Conservation (phyloP, 2,888 invertebrate species). For the Acrocyrtus sp. region DNA sequence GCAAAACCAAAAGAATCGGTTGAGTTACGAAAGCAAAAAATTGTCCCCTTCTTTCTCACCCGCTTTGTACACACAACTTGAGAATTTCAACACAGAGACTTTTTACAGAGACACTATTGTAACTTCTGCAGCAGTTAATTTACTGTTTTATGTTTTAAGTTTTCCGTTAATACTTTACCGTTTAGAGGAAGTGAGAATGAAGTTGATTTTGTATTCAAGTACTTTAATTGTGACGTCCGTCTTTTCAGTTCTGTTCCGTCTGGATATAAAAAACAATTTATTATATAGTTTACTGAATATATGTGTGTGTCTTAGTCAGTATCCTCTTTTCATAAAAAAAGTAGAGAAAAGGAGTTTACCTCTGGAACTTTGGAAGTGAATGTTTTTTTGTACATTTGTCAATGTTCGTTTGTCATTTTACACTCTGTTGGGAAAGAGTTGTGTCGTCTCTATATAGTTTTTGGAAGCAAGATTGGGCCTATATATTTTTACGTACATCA, state of each 20-base stretch:
- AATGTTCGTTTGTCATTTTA: constrained; percentile 25
- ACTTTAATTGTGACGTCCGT: not conserved
- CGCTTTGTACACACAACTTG: constrained; percentile 39
- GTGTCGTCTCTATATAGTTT: constrained; percentile 1
- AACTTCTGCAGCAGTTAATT: too few species aligned
- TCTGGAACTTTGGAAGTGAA: too few species aligned
- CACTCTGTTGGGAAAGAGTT: too few species aligned
- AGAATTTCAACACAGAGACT: constrained; percentile 40
- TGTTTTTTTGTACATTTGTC: constrained; percentile 31
- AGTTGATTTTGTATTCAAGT: too few species aligned
- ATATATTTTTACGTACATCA: constrained; percentile 27
- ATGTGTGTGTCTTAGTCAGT: constrained; percentile 34
- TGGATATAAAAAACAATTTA: too few species aligned
- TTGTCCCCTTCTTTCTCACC: constrained; percentile 19
- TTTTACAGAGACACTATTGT: constrained; percentile 47
- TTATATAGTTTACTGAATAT: too few species aligned
- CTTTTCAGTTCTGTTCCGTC: constrained; percentile 36
- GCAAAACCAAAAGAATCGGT: constrained; percentile 63
- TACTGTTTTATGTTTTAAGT: too few species aligned
- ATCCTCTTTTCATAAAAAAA: too few species aligned
- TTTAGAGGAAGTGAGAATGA: too few species aligned
- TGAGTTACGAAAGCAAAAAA: constrained; percentile 51
- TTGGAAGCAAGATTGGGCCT: constrained; percentile 3
- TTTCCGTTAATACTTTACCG: too few species aligned
- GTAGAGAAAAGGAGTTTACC: too few species aligned